A percentile compares a stretch with the other conserved stretches of the same genome.
Conservation (phyloP, 2,888 invertebrate genomes). For the Megamerina dolium region DNA sequence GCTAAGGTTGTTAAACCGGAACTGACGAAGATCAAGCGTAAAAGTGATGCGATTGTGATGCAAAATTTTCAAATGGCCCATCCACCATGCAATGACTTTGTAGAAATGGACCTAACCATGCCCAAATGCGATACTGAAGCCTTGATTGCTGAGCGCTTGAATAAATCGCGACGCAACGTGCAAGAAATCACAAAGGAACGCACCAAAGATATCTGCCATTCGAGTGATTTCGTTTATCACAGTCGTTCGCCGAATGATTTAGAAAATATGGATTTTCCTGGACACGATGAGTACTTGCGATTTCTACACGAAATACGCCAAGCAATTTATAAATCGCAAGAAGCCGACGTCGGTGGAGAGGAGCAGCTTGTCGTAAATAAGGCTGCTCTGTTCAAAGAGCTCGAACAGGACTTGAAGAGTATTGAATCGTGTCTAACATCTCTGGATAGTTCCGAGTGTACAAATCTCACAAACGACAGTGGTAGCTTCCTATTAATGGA, state of each 20-base stretch:
- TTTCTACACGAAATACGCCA: constrained; percentile 34
- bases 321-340: constrained; percentile 25
- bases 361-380: constrained; percentile 31
- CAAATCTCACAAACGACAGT: constrained; percentile 45
- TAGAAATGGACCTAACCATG: constrained; percentile 31
- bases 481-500: constrained; percentile 43
- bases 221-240: constrained; percentile 31
- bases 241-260: constrained; percentile 31
- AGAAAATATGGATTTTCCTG: constrained; percentile 33
- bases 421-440: constrained; percentile 44
- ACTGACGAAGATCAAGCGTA: constrained; percentile 21
- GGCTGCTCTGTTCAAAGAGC: constrained; percentile 28
- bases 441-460: constrained; percentile 42
- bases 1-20: constrained; percentile 31
- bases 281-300: constrained; percentile 33
- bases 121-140: constrained; percentile 28
- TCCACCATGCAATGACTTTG: constrained; percentile 30
- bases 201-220: constrained; percentile 23
- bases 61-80: constrained; percentile 32
- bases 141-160: constrained; percentile 26
- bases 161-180: neutral
- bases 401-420: constrained; percentile 42
- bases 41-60: constrained; percentile 19
- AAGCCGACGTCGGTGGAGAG: constrained; percentile 20
- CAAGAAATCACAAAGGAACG: constrained; percentile 15